Conservation (phyloP, 2,888 invertebrate species). For the Meiosimyza decipiens region DNA sequence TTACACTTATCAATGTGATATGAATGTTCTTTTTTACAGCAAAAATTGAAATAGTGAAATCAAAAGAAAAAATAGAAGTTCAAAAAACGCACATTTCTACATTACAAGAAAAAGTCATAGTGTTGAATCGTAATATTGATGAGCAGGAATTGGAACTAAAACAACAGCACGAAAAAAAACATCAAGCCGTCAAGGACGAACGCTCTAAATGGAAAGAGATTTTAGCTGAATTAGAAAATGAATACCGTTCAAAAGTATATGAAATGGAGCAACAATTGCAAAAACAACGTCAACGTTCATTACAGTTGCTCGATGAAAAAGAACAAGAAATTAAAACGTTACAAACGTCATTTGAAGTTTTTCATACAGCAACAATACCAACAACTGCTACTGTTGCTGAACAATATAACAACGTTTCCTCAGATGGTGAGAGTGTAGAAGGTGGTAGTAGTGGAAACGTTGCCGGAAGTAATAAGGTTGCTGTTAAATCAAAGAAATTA, state of each 20-base stretch:
- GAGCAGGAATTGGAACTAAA: constrained; percentile 75
- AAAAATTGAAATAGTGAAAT: constrained; percentile 64
- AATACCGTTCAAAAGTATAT: constrained; percentile 69
- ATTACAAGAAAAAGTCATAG: constrained; percentile 75
- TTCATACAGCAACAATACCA: constrained; percentile 50
- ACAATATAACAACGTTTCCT: constrained; percentile 36
- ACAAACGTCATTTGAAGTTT: constrained; percentile 70
- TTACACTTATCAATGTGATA: neutral
- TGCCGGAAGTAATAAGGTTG: constrained; percentile 40
- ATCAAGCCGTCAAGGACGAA: constrained; percentile 67
- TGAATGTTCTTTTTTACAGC: constrained; percentile 17
- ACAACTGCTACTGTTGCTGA: constrained; percentile 30
- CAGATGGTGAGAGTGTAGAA: constrained; percentile 55
- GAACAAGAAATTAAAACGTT: constrained; percentile 77
- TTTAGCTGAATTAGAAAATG: constrained; percentile 66
- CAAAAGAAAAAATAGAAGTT: constrained; percentile 57
- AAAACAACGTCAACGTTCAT: constrained; percentile 83
- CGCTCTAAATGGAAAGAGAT: constrained; percentile 60
- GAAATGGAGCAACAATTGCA: constrained; percentile 78
- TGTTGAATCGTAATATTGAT: constrained; percentile 72
- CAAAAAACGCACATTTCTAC: constrained; percentile 73
- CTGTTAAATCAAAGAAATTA: constrained; percentile 55
- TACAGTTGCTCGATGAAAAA: constrained; percentile 82
- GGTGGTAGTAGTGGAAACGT: constrained; percentile 34
- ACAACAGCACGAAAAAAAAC: constrained; percentile 71